A percentile compares a stretch with the other conserved stretches of the same genome.
These are phyloP conservation scores for Leguminivora glycinivorella DNA, from an alignment of 1,140 invertebrate genomes.

Conservation along the genomic window DNA sequence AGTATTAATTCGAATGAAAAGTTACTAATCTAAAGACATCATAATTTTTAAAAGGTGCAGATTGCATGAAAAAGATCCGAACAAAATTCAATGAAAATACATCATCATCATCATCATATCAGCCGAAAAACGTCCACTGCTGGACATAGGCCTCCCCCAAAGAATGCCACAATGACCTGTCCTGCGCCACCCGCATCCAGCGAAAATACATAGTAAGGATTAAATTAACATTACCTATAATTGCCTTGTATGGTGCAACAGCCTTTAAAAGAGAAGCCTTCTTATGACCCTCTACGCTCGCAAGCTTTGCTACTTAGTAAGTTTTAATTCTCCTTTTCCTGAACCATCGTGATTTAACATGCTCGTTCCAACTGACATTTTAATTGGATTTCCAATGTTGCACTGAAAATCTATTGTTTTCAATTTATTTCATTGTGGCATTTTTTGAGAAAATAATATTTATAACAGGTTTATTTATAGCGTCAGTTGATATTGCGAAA, in stretches of 20 bases:
- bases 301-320: slow-evolving; percentile 6
- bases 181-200: too few relatives aligned
- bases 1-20: too few relatives aligned
- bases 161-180: too few relatives aligned
- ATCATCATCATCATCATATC: too few relatives aligned
- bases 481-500: too few relatives aligned
- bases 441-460: not conserved
- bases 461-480: not conserved
- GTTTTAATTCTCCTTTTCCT: slow-evolving; percentile 11
- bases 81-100: too few relatives aligned
- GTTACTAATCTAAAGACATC: too few relatives aligned
- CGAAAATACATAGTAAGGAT: too few relatives aligned
- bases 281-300: slow-evolving; percentile 1
- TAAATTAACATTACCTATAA: not conserved
- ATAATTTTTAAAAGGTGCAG: too few relatives aligned
- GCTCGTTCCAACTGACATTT: slow-evolving; percentile 1
- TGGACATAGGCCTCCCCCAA: too few relatives aligned
- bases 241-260: not conserved
- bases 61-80: too few relatives aligned
- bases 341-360: slow-evolving; percentile 11
- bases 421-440: not conserved
- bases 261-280: not conserved
- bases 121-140: too few relatives aligned
- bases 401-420: not conserved
- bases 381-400: slow-evolving; percentile 1